Evolutionary conservation across 1,140 invertebrate genomes (phyloP), one percentile per base, ranked within the genome.

Genomic region (Platorchestia sp.): DNA sequence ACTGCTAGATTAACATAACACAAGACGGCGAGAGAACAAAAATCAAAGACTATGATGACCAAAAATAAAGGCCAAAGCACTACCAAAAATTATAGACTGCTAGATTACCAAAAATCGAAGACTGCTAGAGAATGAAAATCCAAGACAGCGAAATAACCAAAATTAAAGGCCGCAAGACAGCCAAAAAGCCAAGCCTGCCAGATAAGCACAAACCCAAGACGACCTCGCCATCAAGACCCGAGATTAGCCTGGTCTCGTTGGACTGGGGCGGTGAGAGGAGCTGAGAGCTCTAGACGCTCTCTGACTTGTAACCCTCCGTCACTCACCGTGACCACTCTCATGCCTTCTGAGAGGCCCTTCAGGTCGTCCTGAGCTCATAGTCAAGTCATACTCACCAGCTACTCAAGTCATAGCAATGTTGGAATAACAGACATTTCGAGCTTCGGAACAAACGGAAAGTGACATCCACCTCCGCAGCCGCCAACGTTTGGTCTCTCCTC

Each of bases 321-420:
- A 93, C 91, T 93, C 91, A 45, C 43, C 91, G 45, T 89, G 91
- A 47, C 91, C 91, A 45, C 91, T 93, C 91, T 47, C 45, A 47
- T 93, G 91, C 91, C 91, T 47, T 44, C 40, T 45, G 43, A 93
- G 43, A 47, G 91, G 43, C 91, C 10, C 91, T 93, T 47, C 41
- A 47, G 45, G 36, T 44, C 43, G 43, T 93, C 91, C 91, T 93
- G 16, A 47, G 45, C 43, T 93, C 91, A 93, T 93, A 93, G 43
- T 47, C 45, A 93, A 93, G 91, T 93, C 91, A 93, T 93, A 93
- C 91, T 93, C 91, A 93, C 91, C 87, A 89, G 87, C 87, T 89
- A 89, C 87, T 89, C 87, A 89, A 89, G 87, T 89, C 87, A 89
- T 89, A 89, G 87, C 41, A 89, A 89, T 89, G 87, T 89, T 89